phyloP scores from a whole-genome alignment of 2,113 vertebrate species.

The Cygnus buccinator region DNA sequence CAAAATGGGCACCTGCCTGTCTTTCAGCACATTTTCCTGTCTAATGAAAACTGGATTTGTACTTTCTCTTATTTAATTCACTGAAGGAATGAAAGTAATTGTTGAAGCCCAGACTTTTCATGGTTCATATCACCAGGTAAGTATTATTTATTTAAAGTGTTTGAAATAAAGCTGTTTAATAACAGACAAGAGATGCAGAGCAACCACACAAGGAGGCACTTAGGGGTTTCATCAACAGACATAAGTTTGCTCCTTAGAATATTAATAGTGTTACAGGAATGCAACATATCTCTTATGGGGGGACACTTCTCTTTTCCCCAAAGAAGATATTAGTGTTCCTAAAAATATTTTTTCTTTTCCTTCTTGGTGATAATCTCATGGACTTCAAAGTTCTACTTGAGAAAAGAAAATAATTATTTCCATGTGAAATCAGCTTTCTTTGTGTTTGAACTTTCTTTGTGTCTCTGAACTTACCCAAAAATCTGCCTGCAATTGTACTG shows the following conservation, averaged over 20 bases:
- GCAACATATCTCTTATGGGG: background rate
- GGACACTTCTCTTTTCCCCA: background rate
- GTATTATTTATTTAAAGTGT: slow-evolving; percentile 12
- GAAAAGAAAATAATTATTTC: background rate
- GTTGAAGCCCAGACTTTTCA: background rate
- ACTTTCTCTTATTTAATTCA: background rate
- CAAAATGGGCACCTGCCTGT: background rate
- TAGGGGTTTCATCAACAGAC: background rate
- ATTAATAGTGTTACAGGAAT: background rate
- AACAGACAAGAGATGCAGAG: slow-evolving; percentile 4
- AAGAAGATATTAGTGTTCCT: background rate
- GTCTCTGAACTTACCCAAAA: background rate
- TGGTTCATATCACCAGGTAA: background rate
- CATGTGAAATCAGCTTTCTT: background rate
- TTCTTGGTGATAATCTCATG: background rate
- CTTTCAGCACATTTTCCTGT: background rate
- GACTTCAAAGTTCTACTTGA: background rate
- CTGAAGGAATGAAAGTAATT: background rate
- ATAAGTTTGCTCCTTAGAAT: background rate
- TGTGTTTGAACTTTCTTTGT: background rate
- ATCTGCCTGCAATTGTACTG: background rate
- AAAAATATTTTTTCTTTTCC: background rate
- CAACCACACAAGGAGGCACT: background rate
- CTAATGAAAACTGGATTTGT: background rate
- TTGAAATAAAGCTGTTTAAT: slow-evolving; percentile 14